These are phyloP conservation scores for Mayetiola destructor DNA, from an alignment of 2,888 invertebrate genomes.

Conservation along the genomic window DNA sequence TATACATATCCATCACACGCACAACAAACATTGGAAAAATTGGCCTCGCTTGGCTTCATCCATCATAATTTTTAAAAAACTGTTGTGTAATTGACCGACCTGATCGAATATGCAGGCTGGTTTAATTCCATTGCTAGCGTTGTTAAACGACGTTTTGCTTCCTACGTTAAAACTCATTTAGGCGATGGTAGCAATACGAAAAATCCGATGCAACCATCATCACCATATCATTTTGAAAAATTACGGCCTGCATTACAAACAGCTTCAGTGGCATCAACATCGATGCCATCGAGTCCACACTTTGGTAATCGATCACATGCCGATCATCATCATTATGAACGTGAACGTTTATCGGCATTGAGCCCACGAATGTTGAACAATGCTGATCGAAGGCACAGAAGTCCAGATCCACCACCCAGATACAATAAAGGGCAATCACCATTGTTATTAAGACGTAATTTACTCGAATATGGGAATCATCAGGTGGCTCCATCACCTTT, in stretches of 20 bases:
- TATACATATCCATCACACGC: not conserved
- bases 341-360: conserved; percentile 19
- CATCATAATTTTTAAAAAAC: too few species aligned
- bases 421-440: conserved; percentile 38
- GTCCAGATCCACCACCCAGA: conserved; percentile 45
- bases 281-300: conserved; percentile 14
- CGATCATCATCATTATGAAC: conserved; percentile 23
- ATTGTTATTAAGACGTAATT: conserved; percentile 42
- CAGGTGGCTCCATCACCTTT: conserved; percentile 38
- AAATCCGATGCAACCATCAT: conserved; percentile 3
- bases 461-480: conserved; percentile 37
- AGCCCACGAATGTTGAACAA: conserved; percentile 28
- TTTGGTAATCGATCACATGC: conserved; percentile 13
- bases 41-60: conserved; percentile 1
- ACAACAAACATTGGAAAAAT: conserved; percentile 1
- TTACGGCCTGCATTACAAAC: conserved; percentile 16
- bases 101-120: conserved; percentile 39
- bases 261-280: not conserved
- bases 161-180: conserved; percentile 68
- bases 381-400: conserved; percentile 36
- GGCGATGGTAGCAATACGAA: conserved; percentile 26
- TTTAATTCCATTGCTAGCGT: conserved; percentile 53
- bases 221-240: conserved; percentile 14
- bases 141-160: conserved; percentile 66
- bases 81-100: not conserved